Conservation (phyloP, 2,888 invertebrate species). For the Drosophila quinaria region DNA sequence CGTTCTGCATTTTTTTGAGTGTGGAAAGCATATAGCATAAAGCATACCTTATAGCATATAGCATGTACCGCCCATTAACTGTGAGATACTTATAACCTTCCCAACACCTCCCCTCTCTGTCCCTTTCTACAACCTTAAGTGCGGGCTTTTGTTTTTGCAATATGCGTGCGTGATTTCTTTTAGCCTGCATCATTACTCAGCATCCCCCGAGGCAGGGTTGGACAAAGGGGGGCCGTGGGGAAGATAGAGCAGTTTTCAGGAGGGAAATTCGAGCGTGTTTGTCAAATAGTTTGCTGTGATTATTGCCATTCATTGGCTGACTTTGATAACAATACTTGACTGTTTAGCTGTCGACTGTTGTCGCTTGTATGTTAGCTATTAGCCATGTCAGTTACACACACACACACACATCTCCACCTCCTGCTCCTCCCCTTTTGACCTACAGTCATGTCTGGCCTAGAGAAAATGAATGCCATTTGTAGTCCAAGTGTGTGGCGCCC, state of each 20-base stretch:
- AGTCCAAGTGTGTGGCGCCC: conserved; percentile 50
- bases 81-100: conserved; percentile 35
- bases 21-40: conserved; percentile 30
- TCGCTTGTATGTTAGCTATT: conserved; percentile 35
- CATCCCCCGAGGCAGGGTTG: conserved; percentile 15
- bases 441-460: background rate
- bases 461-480: conserved; percentile 60
- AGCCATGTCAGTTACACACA: conserved; percentile 20
- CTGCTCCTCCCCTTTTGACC: background rate
- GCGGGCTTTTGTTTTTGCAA: conserved; percentile 43
- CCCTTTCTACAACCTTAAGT: conserved; percentile 21
- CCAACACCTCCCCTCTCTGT: background rate
- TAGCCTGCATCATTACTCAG: conserved; percentile 67
- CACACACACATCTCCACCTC: background rate
- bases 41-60: conserved; percentile 28
- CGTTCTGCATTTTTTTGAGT: no score
- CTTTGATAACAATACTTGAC: conserved; percentile 57
- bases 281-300: conserved; percentile 63
- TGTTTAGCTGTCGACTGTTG: conserved; percentile 16
- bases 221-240: background rate
- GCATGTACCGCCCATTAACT: conserved; percentile 50
- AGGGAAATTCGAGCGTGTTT: background rate
- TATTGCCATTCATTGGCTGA: conserved; percentile 69
- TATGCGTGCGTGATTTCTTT: conserved; percentile 47
- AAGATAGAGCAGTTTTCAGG: background rate